These are phyloP conservation scores for Panagrolaimus sp. DNA, from an alignment of 1,140 invertebrate genomes.

Conservation along the genomic window DNA sequence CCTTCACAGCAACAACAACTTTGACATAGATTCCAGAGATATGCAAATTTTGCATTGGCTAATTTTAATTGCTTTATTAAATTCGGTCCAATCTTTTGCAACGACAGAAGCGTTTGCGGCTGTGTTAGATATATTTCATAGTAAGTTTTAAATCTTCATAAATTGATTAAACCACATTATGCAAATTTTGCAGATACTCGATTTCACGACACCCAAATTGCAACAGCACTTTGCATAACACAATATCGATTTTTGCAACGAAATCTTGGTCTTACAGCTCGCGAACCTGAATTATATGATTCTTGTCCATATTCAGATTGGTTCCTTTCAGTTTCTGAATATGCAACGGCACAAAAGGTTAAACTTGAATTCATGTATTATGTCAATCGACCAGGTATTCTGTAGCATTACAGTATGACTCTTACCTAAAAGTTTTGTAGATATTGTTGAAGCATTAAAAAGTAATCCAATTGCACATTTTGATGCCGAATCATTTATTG, in stretches of 20 bases:
- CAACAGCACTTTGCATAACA: constrained; percentile 8
- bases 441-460: background rate
- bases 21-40: background rate
- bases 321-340: background rate
- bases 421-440: background rate
- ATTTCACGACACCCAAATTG: constrained; percentile 9
- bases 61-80: background rate
- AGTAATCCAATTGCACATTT: background rate
- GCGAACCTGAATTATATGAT: background rate
- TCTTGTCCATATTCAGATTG: background rate
- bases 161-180: background rate
- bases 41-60: constrained; percentile 1
- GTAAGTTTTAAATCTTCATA: background rate
- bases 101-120: background rate
- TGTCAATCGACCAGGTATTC: background rate
- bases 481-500: constrained; percentile 7
- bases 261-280: background rate
- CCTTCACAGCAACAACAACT: background rate
- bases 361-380: background rate
- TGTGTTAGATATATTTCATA: background rate
- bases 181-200: background rate
- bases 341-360: background rate
- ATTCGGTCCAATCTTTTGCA: background rate
- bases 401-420: too few relatives aligned
- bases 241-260: background rate